Conservation (phyloP, 2,888 invertebrate genomes). For the Pheosia gnoma region DNA sequence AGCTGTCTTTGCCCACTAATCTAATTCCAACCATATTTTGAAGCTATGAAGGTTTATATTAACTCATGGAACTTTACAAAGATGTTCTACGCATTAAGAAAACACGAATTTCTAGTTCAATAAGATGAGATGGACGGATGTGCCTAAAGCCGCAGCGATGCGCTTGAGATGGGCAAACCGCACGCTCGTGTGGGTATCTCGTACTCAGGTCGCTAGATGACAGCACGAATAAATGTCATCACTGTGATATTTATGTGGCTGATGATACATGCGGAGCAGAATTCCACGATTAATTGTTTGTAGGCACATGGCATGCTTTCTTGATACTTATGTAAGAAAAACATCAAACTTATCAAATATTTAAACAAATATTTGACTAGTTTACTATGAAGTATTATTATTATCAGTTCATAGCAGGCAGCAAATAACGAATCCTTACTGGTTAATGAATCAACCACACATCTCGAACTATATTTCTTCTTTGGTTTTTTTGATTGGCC, state of each 20-base stretch:
- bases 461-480: no score
- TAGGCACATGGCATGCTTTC: neutral
- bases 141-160: neutral
- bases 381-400: no score
- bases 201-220: neutral
- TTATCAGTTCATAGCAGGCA: no score
- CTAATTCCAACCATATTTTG: neutral
- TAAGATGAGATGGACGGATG: conserved; percentile 32
- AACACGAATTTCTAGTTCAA: conserved; percentile 64
- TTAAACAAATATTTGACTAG: no score
- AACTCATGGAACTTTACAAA: conserved; percentile 43
- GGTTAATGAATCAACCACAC: no score
- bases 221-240: neutral
- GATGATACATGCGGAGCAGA: neutral
- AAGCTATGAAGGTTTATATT: neutral
- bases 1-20: conserved; percentile 8
- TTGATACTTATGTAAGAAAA: neutral
- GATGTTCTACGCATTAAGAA: conserved; percentile 63
- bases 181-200: no score
- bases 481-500: no score
- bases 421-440: no score
- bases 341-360: no score
- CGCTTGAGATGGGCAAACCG: neutral
- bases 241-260: neutral
- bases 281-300: neutral